These are phyloP conservation scores for Zophobas morio DNA, from an alignment of 1,140 invertebrate species.

Conservation along the genomic window DNA sequence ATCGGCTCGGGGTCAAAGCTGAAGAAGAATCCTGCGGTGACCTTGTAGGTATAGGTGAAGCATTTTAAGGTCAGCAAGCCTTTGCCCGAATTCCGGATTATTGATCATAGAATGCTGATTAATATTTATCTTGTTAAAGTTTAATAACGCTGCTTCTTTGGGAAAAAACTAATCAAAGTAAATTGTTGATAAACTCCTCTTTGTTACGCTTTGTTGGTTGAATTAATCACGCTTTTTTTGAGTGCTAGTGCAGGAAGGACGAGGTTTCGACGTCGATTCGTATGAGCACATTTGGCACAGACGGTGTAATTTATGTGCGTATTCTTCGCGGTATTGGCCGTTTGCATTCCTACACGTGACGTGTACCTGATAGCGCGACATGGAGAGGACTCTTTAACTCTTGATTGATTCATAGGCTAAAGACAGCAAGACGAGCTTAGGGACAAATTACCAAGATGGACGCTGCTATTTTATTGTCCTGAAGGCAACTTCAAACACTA, in stretches of 20 bases:
- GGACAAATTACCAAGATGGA: constrained; percentile 21
- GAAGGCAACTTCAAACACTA: no score
- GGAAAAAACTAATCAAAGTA: constrained; percentile 31
- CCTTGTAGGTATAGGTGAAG: constrained; percentile 40
- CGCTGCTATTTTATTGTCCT: not conserved
- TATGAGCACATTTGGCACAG: constrained; percentile 48
- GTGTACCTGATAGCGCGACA: constrained; percentile 54
- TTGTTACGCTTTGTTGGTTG: constrained; percentile 14
- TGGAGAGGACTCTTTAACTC: constrained; percentile 45
- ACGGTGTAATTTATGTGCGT: constrained; percentile 51
- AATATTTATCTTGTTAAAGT: constrained; percentile 28
- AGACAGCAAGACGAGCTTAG: constrained; percentile 8
- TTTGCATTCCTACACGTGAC: constrained; percentile 56
- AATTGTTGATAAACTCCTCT: constrained; percentile 26
- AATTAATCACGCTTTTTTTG: constrained; percentile 27
- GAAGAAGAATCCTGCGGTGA: constrained; percentile 28
- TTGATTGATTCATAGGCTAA: constrained; percentile 53
- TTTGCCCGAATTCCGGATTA: constrained; percentile 38
- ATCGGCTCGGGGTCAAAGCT: constrained; percentile 38
- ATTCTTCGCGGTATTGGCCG: constrained; percentile 56
- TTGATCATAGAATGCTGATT: constrained; percentile 18
- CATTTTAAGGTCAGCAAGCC: constrained; percentile 38
- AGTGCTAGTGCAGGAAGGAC: constrained; percentile 3
- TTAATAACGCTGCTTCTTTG: constrained; percentile 16
- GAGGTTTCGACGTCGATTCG: not conserved